A percentile compares a stretch with the other conserved stretches of the same genome.
Evolutionary conservation across 2,888 invertebrate species (phyloP).

Genomic region (Lamellibrachia satsuma): DNA sequence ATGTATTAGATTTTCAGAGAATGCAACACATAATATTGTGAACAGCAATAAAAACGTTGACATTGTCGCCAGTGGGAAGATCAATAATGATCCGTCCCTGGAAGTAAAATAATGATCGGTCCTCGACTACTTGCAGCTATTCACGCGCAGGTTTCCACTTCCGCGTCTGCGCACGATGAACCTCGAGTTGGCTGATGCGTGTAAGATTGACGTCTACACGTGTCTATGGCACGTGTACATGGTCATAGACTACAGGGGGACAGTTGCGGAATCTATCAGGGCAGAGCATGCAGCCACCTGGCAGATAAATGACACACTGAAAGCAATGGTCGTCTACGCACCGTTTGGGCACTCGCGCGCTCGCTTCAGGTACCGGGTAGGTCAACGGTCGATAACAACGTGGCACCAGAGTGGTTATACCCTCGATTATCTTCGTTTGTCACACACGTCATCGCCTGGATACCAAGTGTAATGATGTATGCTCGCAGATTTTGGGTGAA

Average conservation of each 20-base stretch:
- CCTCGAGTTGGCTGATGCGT: neutral
- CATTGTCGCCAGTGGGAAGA: too few relatives aligned
- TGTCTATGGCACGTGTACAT: constrained; percentile 19
- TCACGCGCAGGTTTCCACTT: constrained; percentile 8
- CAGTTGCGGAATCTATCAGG: neutral
- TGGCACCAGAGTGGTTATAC: neutral
- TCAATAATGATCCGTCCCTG: too few relatives aligned
- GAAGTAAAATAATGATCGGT: neutral
- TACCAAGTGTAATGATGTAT: too few relatives aligned
- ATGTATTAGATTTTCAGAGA: too few relatives aligned
- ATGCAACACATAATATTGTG: too few relatives aligned
- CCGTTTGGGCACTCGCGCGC: neutral
- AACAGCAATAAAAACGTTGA: too few relatives aligned
- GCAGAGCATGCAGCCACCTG: neutral
- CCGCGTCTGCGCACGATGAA: constrained; percentile 20
- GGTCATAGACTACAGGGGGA: constrained; percentile 5
- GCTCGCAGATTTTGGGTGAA: too few relatives aligned
- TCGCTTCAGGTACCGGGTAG: neutral
- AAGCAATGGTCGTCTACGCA: neutral
- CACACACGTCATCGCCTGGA: too few relatives aligned
- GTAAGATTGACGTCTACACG: neutral
- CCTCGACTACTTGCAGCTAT: neutral
- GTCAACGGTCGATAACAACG: neutral
- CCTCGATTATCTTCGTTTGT: too few relatives aligned
- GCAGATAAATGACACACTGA: constrained; percentile 12